Conservation (phyloP, 1,140 invertebrate species). For the Papilio polytes region DNA sequence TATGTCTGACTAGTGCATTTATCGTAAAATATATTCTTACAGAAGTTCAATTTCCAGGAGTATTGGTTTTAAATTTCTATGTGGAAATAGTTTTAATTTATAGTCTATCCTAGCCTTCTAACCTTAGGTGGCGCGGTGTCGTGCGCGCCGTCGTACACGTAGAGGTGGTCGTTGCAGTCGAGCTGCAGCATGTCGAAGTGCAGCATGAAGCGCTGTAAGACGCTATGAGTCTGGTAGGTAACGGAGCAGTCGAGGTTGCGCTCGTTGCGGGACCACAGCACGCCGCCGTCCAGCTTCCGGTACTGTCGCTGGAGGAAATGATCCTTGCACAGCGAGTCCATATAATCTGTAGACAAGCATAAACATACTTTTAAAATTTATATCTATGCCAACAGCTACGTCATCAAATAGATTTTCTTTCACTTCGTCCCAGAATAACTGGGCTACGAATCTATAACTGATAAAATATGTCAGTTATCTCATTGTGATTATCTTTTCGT, state of each 20-base stretch:
- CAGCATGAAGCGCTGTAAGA: constrained; percentile 96
- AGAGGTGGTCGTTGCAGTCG: constrained; percentile 97
- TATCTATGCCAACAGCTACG: neutral
- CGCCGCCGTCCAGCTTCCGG: constrained; percentile 95
- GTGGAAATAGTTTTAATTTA: neutral
- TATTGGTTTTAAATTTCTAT: neutral
- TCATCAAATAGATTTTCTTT: constrained; percentile 32
- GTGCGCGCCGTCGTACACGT: constrained; percentile 96
- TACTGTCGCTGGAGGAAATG: constrained; percentile 94
- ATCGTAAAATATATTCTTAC: neutral
- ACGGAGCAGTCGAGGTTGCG: constrained; percentile 95
- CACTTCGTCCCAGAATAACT: constrained; percentile 32
- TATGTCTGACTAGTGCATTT: neutral
- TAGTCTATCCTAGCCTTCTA: no score
- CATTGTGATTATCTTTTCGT: neutral
- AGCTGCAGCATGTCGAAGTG: constrained; percentile 92
- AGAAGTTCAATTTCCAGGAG: neutral
- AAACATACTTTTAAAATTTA: constrained; percentile 9
- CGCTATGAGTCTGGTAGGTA: constrained; percentile 96
- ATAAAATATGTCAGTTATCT: constrained; percentile 42
- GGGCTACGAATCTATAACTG: constrained; percentile 10
- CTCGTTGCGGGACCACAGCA: constrained; percentile 94
- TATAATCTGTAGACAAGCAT: constrained; percentile 90
- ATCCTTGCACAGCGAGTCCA: constrained; percentile 93
- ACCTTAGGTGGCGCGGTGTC: constrained; percentile 93